Evolutionary conservation across 2,888 invertebrate species (phyloP).

Genomic region (Tipula confusa): DNA sequence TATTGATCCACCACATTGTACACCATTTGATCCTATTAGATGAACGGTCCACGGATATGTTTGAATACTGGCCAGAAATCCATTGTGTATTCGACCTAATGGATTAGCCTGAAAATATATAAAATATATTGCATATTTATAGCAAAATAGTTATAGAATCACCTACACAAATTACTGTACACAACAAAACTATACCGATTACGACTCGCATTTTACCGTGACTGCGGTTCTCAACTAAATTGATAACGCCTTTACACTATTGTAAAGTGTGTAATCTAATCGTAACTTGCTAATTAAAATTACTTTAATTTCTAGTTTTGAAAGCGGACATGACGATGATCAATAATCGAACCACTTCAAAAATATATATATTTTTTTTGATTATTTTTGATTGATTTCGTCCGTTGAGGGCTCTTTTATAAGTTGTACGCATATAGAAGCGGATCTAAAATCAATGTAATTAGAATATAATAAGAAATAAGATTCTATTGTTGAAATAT

Average conservation of each 20-base stretch:
- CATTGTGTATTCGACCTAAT: neutral
- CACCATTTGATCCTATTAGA: neutral
- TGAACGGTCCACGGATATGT: neutral
- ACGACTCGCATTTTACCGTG: neutral
- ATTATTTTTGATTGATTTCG: neutral
- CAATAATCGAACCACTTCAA: neutral
- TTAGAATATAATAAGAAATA: neutral
- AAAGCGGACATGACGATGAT: neutral
- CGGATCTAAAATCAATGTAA: slow-evolving; percentile 3
- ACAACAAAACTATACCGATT: neutral
- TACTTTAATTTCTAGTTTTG: neutral
- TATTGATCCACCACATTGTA: neutral
- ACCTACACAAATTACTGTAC: neutral
- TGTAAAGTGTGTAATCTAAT: neutral
- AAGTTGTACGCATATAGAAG: neutral
- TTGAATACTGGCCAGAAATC: neutral
- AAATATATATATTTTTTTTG: neutral
- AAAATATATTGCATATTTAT: neutral
- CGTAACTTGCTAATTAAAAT: neutral
- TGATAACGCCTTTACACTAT: neutral
- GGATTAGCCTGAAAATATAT: neutral
- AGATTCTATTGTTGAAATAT: neutral
- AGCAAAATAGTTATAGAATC: neutral
- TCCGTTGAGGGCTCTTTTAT: neutral
- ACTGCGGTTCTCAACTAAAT: neutral